Evolutionary conservation across 2,888 invertebrate species (phyloP).

Genomic region (Reticulitermes lucifugus): DNA sequence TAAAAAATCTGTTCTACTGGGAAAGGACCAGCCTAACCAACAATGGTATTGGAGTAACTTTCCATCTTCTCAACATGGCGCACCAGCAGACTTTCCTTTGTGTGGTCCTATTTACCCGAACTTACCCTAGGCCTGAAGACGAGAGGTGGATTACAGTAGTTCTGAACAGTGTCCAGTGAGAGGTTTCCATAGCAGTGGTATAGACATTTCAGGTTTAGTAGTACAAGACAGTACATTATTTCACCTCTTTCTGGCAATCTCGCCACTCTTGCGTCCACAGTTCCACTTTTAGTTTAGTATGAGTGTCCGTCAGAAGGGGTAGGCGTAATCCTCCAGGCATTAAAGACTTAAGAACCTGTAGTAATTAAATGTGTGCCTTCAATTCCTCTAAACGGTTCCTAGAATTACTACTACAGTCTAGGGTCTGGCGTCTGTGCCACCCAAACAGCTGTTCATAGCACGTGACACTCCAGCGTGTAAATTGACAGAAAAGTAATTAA

Average conservation of each 20-base stretch:
- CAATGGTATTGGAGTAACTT: too few relatives aligned
- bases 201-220: too few relatives aligned
- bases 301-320: slow-evolving; percentile 22
- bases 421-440: neutral
- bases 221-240: neutral
- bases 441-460: slow-evolving; percentile 22
- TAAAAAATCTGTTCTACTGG: too few relatives aligned
- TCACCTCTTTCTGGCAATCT: neutral
- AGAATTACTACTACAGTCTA: neutral
- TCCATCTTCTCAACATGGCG: too few relatives aligned
- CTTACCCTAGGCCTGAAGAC: too few relatives aligned
- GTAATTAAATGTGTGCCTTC: slow-evolving; percentile 15
- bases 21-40: too few relatives aligned
- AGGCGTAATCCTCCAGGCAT: slow-evolving; percentile 5
- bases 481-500: slow-evolving; percentile 32
- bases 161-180: too few relatives aligned
- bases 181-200: too few relatives aligned
- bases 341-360: slow-evolving; percentile 26
- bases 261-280: neutral
- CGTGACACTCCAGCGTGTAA: slow-evolving; percentile 20
- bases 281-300: neutral
- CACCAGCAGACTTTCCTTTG: too few relatives aligned
- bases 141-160: too few relatives aligned
- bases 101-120: too few relatives aligned
- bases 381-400: neutral